Percentiles rank a stretch among this genome's conserved stretches.
phyloP scores from a whole-genome alignment of 2,888 invertebrate species.

The Troides helena region DNA sequence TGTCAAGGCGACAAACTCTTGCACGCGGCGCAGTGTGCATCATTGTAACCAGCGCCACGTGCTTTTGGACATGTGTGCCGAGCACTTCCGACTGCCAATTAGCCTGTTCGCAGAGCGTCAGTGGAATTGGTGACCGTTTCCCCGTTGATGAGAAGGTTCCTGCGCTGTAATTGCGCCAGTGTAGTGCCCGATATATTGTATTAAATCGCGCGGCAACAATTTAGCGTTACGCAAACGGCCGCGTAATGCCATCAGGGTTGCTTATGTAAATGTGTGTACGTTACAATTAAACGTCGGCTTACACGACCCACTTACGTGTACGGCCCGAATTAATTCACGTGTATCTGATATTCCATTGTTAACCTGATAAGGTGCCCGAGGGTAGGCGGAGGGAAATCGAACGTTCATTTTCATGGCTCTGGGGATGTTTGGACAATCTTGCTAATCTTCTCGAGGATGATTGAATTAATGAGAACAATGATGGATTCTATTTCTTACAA shows the following conservation, averaged over 20 bases:
- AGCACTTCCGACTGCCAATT: slow-evolving; percentile 38
- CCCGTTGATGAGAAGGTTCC: slow-evolving; percentile 20
- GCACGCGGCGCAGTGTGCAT: too few species aligned
- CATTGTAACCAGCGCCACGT: too few species aligned
- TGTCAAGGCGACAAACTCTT: too few species aligned
- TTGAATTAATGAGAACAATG: too few species aligned
- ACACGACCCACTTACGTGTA: slow-evolving; percentile 20
- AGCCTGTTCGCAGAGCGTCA: slow-evolving; percentile 40
- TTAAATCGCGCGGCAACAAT: slow-evolving; percentile 16
- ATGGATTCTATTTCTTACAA: too few species aligned
- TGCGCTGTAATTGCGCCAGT: slow-evolving; percentile 11
- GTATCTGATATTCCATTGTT: slow-evolving; percentile 9
- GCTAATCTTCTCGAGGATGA: too few species aligned
- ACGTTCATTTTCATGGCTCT: too few species aligned
- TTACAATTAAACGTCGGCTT: slow-evolving; percentile 22
- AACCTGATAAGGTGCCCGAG: too few species aligned
- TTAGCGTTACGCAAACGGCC: slow-evolving; percentile 19
- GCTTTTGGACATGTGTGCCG: too few species aligned
- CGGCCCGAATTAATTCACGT: slow-evolving; percentile 14
- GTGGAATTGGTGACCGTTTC: slow-evolving; percentile 37
- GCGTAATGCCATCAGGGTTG: slow-evolving; percentile 13
- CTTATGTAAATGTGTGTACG: slow-evolving; percentile 27
- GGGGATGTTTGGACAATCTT: too few species aligned
- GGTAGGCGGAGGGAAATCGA: too few species aligned
- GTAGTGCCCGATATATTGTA: slow-evolving; percentile 19